Conservation (phyloP, 2,797 vertebrate genomes). For the Monodelphis domestica region DNA sequence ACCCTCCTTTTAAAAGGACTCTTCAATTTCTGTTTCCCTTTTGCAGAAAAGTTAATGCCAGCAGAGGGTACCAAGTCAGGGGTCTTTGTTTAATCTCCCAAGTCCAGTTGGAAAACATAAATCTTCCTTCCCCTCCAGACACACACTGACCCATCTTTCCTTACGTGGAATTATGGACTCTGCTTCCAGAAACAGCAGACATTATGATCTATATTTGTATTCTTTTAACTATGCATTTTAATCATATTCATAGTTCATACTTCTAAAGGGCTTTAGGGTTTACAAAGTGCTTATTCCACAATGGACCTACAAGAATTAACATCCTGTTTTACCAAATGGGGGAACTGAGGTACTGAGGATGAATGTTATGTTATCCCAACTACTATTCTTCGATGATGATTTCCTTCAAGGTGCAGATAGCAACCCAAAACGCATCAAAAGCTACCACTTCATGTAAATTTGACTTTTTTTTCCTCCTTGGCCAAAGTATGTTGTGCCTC, state of each 20-base stretch:
- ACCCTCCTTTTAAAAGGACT: not conserved
- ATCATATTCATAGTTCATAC: not conserved
- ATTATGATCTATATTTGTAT: not conserved
- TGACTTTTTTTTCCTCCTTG: not conserved
- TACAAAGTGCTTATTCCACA: not conserved
- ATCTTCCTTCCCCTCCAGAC: not conserved
- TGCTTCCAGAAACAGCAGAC: not conserved
- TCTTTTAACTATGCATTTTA: not conserved
- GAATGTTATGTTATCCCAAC: not conserved
- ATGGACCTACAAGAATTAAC: not conserved
- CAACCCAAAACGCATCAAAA: constrained; percentile 15
- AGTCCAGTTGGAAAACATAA: constrained; percentile 20
- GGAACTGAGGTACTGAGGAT: not conserved
- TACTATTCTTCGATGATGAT: not conserved
- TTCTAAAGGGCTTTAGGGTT: not conserved
- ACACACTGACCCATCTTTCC: not conserved
- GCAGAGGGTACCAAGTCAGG: not conserved
- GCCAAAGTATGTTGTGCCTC: not conserved
- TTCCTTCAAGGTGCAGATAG: constrained; percentile 57
- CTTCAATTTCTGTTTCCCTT: not conserved
- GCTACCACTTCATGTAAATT: constrained; percentile 63
- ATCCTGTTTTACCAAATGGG: not conserved
- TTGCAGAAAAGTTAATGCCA: not conserved
- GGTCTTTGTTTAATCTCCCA: not conserved
- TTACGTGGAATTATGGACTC: not conserved